Base-by-base conservation (phyloP, 2,888 invertebrate species). In the Campoplex nolae region DNA sequence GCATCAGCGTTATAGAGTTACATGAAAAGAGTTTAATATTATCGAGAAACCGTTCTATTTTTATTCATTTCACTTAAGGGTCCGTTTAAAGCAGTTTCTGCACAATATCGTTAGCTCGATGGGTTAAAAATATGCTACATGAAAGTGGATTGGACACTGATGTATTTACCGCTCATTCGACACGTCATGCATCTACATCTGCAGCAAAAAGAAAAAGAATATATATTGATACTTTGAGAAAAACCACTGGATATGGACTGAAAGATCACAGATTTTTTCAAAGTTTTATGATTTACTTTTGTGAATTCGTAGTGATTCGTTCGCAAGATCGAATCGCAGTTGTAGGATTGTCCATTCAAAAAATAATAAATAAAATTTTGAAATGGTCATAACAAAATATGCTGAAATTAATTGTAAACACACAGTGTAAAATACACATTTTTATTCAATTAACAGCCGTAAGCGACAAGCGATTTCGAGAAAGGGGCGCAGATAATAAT, bases 271-370 rank as follows among this genome's bases (percentile, higher is more conserved):
- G 18, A 62, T 51, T 28, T 80, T 80, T 56, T 35, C 71, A 18
- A 51, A 54, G 56, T 80, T 70, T 62, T 71, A 80, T 71, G 62
- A 80, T 71, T 75, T 75, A 62, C 45, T 62, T 3, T 75, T 75
- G 35, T 38, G 28, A 18, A 45, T 13, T 75, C 45, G 62, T 75
- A 73, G 32, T 32, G 65, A 81, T 70, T 67, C 58, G 75, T 68
- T 62, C 67, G 82, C 76, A 23, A 23, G 23, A 23, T n/a, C n/a
- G n/a, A n/a, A n/a, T n/a, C n/a, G n/a, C n/a, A 23, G 23, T 48
- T 13, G 16, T 13, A 16, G 48, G 16, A 48, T 48, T 48, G 16
- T 48, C 16, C 1, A 13, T 13, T 48, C 16, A 16, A 48, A 48
- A 16, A 13, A 48, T 16, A 48, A 48, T 48, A 16, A 48, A 13